Evolutionary conservation across 2,888 invertebrate species (phyloP), one percentile per base, ranked within the genome.

Genomic region (Diabrotica balteata): DNA sequence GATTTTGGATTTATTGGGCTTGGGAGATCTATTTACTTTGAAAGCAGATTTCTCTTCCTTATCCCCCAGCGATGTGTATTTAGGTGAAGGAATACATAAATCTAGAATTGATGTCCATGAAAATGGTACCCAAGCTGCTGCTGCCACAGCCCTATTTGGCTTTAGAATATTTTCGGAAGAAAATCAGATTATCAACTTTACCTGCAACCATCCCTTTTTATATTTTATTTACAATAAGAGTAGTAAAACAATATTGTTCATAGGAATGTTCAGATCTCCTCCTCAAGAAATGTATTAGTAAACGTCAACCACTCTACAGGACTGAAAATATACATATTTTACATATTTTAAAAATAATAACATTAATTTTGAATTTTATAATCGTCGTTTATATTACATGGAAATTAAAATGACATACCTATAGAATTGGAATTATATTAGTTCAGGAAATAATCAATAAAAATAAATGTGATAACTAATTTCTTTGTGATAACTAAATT

Each of bases 21-120:
- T 89, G 50, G 87, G 86, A 10, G 87, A 87, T 71, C 80, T 89
- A 50, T 84, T 90, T 80, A 80, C 81, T 67, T 78, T 81, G 4
- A 78, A 79, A n/a, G 86, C 89, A 2, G 87, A 90, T 79, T 84
- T 90, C 66, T 85, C 86, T 10, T 85, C 86, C 42, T 86, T 90
- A 74, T 84, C 88, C 43, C 84, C 81, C 7, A 83, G 85, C 71
- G 76, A 77, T 66, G 72, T 86, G 10, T 82, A 84, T 42, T 83
- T 90, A 11, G 87, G 86, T 59, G 86, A 86, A 52, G 88, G 88
- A 6, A 83, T 87, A 7, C 96, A 96, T 83, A 92, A 94, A 77
- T 93, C 95, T 50, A 93, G 91, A 84, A 91, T 96, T 68, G 91
- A 93, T 76, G 87, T 94, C 9, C 91, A 93, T 75, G 95, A 96